Conservation (phyloP, 2,888 invertebrate genomes). For the Athetis lepigone region DNA sequence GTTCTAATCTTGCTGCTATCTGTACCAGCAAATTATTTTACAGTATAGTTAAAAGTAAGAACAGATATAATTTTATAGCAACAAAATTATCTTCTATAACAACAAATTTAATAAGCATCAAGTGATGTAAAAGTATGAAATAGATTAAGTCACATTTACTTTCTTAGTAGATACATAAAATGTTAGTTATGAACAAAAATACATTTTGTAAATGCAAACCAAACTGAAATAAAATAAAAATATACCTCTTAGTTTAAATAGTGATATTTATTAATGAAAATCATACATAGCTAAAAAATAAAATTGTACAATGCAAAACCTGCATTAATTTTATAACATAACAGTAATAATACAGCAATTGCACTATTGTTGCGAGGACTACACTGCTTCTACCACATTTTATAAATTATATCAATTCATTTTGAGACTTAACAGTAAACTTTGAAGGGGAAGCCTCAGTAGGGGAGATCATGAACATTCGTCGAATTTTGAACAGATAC, state of each 20-base stretch:
- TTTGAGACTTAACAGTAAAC: slow-evolving; percentile 77
- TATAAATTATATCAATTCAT: slow-evolving; percentile 79
- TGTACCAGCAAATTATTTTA: slow-evolving; percentile 76
- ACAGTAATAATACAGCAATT: slow-evolving; percentile 84
- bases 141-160: slow-evolving; percentile 68
- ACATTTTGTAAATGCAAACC: slow-evolving; percentile 81
- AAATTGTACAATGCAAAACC: slow-evolving; percentile 89
- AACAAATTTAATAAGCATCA: slow-evolving; percentile 72
- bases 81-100: slow-evolving; percentile 69
- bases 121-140: slow-evolving; percentile 68
- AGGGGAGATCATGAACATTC: slow-evolving; percentile 81
- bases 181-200: slow-evolving; percentile 70
- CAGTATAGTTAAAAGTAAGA: slow-evolving; percentile 70
- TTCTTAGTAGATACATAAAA: slow-evolving; percentile 70
- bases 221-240: slow-evolving; percentile 82
- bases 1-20: slow-evolving; percentile 79
- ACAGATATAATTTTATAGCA: slow-evolving; percentile 70
- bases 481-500: slow-evolving; percentile 81
- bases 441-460: slow-evolving; percentile 82
- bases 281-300: slow-evolving; percentile 88
- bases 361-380: slow-evolving; percentile 90
- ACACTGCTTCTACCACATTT: slow-evolving; percentile 86
- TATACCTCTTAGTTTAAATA: slow-evolving; percentile 86
- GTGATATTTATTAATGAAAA: slow-evolving; percentile 88
- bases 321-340: slow-evolving; percentile 88